Conservation (phyloP, 2,797 vertebrate species). For the Eulemur coronatus region DNA sequence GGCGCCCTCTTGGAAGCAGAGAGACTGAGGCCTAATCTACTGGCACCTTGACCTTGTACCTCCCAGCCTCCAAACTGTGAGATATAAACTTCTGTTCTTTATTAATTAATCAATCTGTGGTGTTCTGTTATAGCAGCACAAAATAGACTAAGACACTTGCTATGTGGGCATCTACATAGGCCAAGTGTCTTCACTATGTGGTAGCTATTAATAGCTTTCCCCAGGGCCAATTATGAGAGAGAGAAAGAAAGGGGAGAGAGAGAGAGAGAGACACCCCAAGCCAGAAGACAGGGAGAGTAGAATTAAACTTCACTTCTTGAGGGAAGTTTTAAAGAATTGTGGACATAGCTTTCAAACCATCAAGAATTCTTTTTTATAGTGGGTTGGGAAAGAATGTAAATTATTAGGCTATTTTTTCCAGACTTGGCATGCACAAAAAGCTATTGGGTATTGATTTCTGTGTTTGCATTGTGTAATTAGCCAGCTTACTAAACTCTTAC, state of each 20-base stretch:
- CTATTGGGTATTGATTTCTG: background rate
- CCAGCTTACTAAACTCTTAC: background rate
- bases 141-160: background rate
- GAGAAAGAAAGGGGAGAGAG: background rate
- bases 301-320: background rate
- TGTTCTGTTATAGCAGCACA: background rate
- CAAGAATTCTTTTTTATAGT: background rate
- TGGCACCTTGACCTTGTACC: background rate
- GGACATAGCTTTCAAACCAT: background rate
- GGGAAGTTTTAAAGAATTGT: background rate
- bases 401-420: background rate
- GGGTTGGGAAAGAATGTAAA: background rate
- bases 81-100: background rate
- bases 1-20: background rate
- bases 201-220: background rate
- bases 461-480: constrained; percentile 27
- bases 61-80: background rate
- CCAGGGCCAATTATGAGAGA: background rate
- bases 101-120: background rate
- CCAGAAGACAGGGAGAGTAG: background rate
- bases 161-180: background rate
- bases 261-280: background rate
- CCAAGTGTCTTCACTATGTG: background rate
- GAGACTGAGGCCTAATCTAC: background rate
- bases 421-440: background rate